These are phyloP conservation scores for Oxygymnocypris stewartii DNA, from an alignment of 2,113 vertebrate genomes.

Conservation along the genomic window DNA sequence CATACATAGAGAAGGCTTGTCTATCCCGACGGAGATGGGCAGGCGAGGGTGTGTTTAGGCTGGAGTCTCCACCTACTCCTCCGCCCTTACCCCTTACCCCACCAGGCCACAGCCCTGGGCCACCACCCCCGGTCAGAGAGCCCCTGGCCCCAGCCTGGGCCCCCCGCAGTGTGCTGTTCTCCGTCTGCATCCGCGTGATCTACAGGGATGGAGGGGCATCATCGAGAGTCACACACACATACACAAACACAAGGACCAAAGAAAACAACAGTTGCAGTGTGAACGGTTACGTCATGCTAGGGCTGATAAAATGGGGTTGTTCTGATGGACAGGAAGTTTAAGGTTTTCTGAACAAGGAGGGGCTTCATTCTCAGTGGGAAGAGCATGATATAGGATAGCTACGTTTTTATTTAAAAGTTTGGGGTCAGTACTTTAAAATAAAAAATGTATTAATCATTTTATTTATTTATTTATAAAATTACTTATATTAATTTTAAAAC, in stretches of 20 bases:
- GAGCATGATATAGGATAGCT: not conserved
- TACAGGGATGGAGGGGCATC: slow-evolving; percentile 67
- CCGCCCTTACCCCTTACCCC: slow-evolving; percentile 59
- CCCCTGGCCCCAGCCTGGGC: slow-evolving; percentile 74
- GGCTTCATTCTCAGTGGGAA: slow-evolving; percentile 36
- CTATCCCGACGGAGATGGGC: slow-evolving; percentile 82
- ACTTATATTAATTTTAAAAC: not conserved
- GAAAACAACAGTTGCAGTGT: slow-evolving; percentile 38
- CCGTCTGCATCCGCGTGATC: slow-evolving; percentile 97
- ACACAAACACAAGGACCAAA: slow-evolving; percentile 51
- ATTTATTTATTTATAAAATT: not conserved
- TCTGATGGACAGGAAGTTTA: slow-evolving; percentile 19
- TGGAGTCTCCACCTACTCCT: slow-evolving; percentile 58
- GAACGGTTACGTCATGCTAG: slow-evolving; percentile 31
- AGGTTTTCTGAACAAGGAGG: slow-evolving; percentile 15
- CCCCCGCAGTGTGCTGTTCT: slow-evolving; percentile 87
- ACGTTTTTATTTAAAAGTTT: not conserved
- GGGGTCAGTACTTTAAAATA: not conserved
- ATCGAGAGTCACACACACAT: slow-evolving; percentile 58
- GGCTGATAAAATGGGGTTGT: not conserved
- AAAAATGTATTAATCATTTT: too few relatives aligned
- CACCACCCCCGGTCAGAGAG: slow-evolving; percentile 64
- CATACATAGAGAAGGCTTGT: slow-evolving; percentile 96
- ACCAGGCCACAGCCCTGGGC: slow-evolving; percentile 66
- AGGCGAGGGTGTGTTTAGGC: slow-evolving; percentile 60